phyloP scores from a whole-genome alignment of 2,113 vertebrate species.

The Megaceryle torquata region DNA sequence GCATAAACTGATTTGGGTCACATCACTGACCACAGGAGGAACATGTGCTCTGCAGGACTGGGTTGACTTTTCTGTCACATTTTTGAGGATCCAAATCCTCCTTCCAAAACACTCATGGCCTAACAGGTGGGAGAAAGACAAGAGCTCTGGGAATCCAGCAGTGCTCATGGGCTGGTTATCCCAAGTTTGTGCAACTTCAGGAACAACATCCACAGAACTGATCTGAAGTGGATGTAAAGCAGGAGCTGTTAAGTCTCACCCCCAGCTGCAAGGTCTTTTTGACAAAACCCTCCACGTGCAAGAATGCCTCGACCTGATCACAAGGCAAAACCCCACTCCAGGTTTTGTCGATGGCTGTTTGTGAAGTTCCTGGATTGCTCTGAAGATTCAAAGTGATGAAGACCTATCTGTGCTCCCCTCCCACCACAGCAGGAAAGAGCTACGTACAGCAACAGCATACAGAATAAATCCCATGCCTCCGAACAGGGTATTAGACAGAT shows the following conservation, averaged over 20 bases:
- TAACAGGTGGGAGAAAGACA: background rate
- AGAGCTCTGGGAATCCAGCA: background rate
- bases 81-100: background rate
- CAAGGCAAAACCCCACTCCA: background rate
- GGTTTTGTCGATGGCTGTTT: background rate
- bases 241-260: background rate
- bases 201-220: background rate
- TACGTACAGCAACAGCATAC: background rate
- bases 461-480: background rate
- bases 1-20: background rate
- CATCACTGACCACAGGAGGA: background rate
- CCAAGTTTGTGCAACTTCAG: background rate
- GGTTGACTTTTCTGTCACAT: background rate
- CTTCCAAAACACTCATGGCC: background rate
- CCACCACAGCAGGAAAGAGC: background rate
- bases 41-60: rapidly evolving
- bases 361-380: background rate
- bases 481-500: rapidly evolving
- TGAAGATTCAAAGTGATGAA: background rate
- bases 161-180: background rate
- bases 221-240: background rate
- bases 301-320: background rate
- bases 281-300: background rate
- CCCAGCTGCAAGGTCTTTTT: background rate
- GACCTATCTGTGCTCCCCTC: background rate